Evolutionary conservation across 2,113 vertebrate genomes (phyloP), one percentile per base, ranked within the genome.

Genomic region (Carassius carassius): DNA sequence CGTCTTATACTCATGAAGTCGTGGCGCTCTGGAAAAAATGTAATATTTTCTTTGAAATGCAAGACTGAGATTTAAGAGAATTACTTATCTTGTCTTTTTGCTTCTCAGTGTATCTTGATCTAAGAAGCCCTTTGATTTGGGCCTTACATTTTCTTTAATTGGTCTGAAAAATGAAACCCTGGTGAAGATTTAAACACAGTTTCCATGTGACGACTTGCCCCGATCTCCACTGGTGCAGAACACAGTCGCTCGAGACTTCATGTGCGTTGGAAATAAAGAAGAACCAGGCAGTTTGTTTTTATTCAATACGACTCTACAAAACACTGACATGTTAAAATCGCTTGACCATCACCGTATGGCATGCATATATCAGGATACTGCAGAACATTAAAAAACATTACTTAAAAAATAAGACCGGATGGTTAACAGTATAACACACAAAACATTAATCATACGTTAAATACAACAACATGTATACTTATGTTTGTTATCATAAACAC

Each of bases 241-340:
- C 54, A 56, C 54, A 56, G 2, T 32, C 25, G 2, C 16, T 67
- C 16, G 14, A 32, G 32, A 4, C n/a, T n/a, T n/a, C n/a, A n/a
- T n/a, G n/a, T n/a, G n/a, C n/a, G n/a, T n/a, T n/a, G n/a, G n/a
- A n/a, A n/a, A 65, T 67, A 44, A 74, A 85, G 23, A 25, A 69
- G 47, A 47, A 77, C 29, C 56, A 56, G 51, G n/a, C 44, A 16
- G 81, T 76, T 77, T 47, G 41, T 51, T 86, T 73, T 92, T 88
- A 92, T 94, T 94, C 90, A 91, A 88, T 90, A 90, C 89, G 92
- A 92, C 87, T 85, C 90, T 91, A 93, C 91, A 95, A 92, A 93
- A 94, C 90, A 92, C 84, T 82, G 91, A 92, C 92, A 88, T 41
- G 89, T 90, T 90, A 90, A 91, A 83, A 67, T 89, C 87, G 87